These are phyloP conservation scores for Plectus sambesii DNA, from an alignment of 1,140 invertebrate genomes.

Conservation along the genomic window DNA sequence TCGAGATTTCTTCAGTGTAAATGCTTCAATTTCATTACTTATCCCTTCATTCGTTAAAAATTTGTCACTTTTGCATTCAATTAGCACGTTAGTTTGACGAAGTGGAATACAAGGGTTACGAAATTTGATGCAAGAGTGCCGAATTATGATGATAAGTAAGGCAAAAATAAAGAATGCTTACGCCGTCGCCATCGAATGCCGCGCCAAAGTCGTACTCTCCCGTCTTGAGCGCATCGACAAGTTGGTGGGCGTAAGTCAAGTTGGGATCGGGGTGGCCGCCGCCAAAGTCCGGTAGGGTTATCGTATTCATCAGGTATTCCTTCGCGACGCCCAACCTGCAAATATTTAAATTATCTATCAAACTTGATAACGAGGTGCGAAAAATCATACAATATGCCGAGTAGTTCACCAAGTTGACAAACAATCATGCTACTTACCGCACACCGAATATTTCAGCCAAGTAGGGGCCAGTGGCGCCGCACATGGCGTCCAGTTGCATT, in stretches of 20 bases:
- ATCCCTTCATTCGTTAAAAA: no score
- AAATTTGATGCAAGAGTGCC: no score
- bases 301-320: constrained; percentile 58
- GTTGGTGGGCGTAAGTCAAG: constrained; percentile 79
- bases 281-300: constrained; percentile 84
- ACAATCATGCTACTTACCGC: no score
- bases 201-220: constrained; percentile 84
- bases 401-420: no score
- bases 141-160: no score
- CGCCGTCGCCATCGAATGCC: constrained; percentile 96
- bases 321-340: constrained; percentile 58
- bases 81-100: no score
- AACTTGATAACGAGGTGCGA: no score
- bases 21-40: background rate
- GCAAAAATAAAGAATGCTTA: constrained; percentile 46
- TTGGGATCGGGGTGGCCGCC: constrained; percentile 97
- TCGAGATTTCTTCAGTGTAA: background rate
- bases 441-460: no score
- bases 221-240: constrained; percentile 59
- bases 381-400: no score
- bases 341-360: no score
- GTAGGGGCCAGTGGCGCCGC: constrained; percentile 94
- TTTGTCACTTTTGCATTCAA: no score
- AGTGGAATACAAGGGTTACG: no score
- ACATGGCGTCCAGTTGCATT: constrained; percentile 81